phyloP scores from a whole-genome alignment of 2,888 invertebrate genomes.

The Standfussiana lucernea region DNA sequence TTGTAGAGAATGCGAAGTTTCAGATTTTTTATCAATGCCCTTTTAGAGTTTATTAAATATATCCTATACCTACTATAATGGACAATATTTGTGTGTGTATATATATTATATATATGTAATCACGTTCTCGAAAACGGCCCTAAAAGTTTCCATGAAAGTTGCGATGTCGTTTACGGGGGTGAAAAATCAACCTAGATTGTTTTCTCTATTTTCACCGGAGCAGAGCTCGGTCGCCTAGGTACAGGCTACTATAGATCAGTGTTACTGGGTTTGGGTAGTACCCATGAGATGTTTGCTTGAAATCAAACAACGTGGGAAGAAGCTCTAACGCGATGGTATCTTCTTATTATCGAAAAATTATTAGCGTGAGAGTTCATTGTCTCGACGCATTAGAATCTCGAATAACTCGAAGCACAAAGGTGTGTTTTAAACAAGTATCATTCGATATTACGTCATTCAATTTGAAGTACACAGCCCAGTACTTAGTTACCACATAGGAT shows the following conservation, averaged over 20 bases:
- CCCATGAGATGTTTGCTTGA: neutral
- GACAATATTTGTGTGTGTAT: neutral
- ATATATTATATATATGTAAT: neutral
- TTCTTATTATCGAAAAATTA: no score
- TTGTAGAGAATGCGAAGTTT: neutral
- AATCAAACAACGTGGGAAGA: neutral
- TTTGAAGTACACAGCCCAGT: neutral
- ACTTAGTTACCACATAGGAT: neutral
- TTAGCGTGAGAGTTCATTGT: neutral
- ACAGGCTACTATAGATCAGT: neutral
- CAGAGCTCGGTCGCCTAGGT: no score
- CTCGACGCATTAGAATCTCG: neutral
- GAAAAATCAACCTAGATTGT: no score
- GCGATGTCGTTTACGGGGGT: no score
- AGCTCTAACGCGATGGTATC: neutral
- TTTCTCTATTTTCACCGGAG: neutral
- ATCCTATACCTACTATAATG: neutral
- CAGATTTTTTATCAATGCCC: neutral
- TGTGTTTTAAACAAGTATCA: neutral
- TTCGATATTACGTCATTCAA: neutral
- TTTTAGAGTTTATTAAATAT: constrained; percentile 8
- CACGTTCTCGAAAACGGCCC: neutral
- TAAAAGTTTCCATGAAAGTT: no score
- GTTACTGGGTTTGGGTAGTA: neutral
- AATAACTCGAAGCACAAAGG: neutral